These are phyloP conservation scores for Cygnus atratus DNA, from an alignment of 2,113 vertebrate genomes.

Conservation along the genomic window DNA sequence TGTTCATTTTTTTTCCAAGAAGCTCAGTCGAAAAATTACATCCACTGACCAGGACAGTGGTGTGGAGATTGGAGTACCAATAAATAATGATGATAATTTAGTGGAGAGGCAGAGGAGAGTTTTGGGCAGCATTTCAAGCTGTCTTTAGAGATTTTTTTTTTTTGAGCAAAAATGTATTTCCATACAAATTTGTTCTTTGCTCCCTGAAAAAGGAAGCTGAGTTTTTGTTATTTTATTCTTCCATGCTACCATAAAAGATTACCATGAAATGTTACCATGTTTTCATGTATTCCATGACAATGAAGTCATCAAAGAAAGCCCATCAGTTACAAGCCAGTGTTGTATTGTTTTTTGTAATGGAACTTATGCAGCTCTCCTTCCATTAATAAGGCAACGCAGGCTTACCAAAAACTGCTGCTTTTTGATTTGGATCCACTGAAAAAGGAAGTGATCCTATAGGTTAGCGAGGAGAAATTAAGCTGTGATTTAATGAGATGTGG, in stretches of 20 bases:
- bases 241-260: neutral
- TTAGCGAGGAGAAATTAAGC: neutral
- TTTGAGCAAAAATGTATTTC: neutral
- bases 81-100: neutral
- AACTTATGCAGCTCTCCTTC: neutral
- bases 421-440: neutral
- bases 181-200: neutral
- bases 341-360: neutral
- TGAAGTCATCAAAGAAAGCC: neutral
- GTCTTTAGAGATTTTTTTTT: neutral
- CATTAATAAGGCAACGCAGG: neutral
- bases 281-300: neutral
- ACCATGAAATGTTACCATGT: fast-evolving
- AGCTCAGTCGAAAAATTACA: neutral
- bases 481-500: neutral
- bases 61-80: neutral
- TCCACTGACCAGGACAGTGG: neutral
- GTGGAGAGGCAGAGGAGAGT: neutral
- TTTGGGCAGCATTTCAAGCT: neutral
- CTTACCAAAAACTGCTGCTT: neutral
- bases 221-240: neutral
- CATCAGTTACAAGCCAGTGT: neutral
- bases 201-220: neutral
- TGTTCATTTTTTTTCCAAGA: neutral
- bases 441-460: neutral